Base-by-base conservation (phyloP, 2,113 vertebrate genomes). In the Xiphophorus couchianus region DNA sequence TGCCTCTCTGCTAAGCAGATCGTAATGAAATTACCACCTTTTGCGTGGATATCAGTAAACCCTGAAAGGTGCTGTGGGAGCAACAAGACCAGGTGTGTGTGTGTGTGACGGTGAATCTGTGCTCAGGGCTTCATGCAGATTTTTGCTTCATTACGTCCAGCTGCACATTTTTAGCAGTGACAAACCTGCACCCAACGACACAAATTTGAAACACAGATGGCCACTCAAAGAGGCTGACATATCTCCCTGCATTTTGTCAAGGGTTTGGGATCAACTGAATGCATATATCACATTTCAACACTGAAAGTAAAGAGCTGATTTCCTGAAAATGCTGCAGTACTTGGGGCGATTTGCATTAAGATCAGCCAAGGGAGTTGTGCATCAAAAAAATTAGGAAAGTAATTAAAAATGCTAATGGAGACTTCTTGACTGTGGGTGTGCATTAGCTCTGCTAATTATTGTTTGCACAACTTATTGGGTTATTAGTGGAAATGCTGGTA, bases 71-170 rank as follows among this genome's bases (percentile, higher is more conserved):
- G 84, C 30, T 66, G 9, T 17, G 61, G 66, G 68, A 81, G 77
- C 86, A 89, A 78, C 83, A 82, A 83, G 73, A 83, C 70, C 83
- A 90, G 87, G 83, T 54, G 48, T 54, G 51, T 58, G 48, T 58
- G 48, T 8, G 89, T 74, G 68, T 51, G 67, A 30, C 58, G n/a
- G 79, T 73, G 62, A 80, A 80, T 82, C 85, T 29, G 80, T 81
- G 83, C 80, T 78, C 74, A 65, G 65, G 61, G 66, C 42, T 54
- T 33, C 62, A 67, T 75, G 73, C 74, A 75, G 67, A 82, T 85
- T 81, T 82, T 74, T 78, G 77, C 63, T 83, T 87, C 80, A 88
- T 88, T 85, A 80, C 71, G 68, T 80, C 82, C 90, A 86, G 87
- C 78, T 84, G 87, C 73, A 84, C 62, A 69, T 65, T 74, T 68